Base-by-base conservation (phyloP, 2,113 vertebrate species). In the Mustela nigripes region DNA sequence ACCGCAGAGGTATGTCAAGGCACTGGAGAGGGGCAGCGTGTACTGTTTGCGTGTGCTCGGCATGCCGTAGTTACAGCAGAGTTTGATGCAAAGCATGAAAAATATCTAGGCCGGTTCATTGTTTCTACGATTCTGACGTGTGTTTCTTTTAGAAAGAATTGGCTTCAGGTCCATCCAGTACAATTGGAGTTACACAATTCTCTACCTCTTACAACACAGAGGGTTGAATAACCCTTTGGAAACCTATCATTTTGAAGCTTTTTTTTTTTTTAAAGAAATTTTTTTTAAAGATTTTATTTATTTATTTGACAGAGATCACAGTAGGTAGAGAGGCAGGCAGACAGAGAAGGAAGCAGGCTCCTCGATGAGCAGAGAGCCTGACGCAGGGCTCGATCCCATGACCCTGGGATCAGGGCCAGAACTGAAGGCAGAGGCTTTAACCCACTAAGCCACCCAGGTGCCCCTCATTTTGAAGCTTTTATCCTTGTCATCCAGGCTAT, bases 21-120 rank as follows among this genome's bases (percentile, higher is more conserved):
- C 21, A 0, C 3, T 4, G 2, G 36, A 79, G 36, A 28, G 21
- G 21, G 28, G n/a, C 24, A n/a, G 1, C 39, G 7, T 15, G 0
- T 4, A 7, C 39, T 56, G 3, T 12, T 5, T 63, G 12, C 24
- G 26, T 2, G 15, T 58, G 36, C 19, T 63, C 19, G 12, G 2
- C 24, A 15, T 31, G 22, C 19, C 11, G 6, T 33, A 14, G 18
- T 73, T n/a, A 24, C 10, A 9, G 56, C 1, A 62, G 5, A 5
- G 5, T 74, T 79, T 67, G 48, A n/a, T 56, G 60, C 10, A 78
- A 71, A 91, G 24, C 92, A 71, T 36, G 26, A 63, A 14, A 33
- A 45, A n/a, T 19, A 84, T 31, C 4, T 62, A 62, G 9, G 16
- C 26, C 14, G 22, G 18, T 31, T 81, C 16, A 62, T 0, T 71